A percentile compares a stretch with the other conserved stretches of the same genome.
phyloP scores from a whole-genome alignment of 2,888 invertebrate genomes.

The Heliconius hortense region DNA sequence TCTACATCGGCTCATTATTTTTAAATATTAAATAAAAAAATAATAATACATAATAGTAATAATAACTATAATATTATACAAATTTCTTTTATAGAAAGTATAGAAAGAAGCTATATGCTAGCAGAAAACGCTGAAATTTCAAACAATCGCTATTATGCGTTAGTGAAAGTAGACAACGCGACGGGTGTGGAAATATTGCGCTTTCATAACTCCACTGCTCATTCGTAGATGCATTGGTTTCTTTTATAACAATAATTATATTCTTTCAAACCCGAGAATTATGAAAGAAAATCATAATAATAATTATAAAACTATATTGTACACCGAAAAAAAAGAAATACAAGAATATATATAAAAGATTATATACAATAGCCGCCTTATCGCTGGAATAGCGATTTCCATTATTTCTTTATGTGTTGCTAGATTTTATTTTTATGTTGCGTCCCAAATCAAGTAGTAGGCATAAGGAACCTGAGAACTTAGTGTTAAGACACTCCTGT shows the following conservation, averaged over 20 bases:
- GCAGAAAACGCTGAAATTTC: constrained; percentile 5
- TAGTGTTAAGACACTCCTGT: no score
- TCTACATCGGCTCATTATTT: not conserved
- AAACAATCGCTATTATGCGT: constrained; percentile 12
- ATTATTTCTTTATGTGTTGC: no score
- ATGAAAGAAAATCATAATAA: no score
- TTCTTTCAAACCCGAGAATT: not conserved
- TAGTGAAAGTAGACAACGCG: constrained; percentile 8
- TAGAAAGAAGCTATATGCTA: not conserved
- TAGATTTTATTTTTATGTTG: no score
- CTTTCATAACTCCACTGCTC: not conserved
- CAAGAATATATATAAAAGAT: no score
- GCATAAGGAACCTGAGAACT: no score
- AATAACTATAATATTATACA: not conserved
- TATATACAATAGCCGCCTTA: no score
- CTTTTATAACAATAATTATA: not conserved
- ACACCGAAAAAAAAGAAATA: no score
- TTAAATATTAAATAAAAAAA: not conserved
- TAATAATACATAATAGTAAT: not conserved
- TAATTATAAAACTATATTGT: no score
- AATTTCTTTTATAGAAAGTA: constrained; percentile 8
- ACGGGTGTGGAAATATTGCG: not conserved
- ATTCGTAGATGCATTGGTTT: constrained; percentile 4
- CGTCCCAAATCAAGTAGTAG: no score
- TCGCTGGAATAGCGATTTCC: no score